Conservation (phyloP, 2,888 invertebrate genomes). For the Poecilobothrus nobilitatus region DNA sequence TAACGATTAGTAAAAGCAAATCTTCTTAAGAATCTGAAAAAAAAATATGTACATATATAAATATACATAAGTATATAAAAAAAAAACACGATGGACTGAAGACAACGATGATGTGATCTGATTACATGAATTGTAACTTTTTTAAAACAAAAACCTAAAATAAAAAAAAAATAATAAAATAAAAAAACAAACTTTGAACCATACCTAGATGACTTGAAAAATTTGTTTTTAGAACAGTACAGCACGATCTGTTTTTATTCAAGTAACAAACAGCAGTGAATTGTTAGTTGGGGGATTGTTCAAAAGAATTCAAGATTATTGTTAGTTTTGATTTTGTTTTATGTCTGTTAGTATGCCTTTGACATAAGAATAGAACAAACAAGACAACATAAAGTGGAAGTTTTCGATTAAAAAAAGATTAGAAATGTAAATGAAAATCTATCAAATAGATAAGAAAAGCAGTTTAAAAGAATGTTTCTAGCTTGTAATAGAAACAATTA, state of each 20-base stretch:
- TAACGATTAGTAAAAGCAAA: conserved; percentile 11
- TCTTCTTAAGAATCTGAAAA: conserved; percentile 9
- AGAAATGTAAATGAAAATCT: too few relatives aligned
- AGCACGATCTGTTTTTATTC: background rate
- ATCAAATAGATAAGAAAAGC: too few relatives aligned
- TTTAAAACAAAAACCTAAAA: too few relatives aligned
- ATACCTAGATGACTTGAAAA: background rate
- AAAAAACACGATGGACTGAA: background rate
- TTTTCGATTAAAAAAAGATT: too few relatives aligned
- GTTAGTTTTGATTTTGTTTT: too few relatives aligned
- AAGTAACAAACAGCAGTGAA: background rate
- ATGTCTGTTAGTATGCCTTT: too few relatives aligned
- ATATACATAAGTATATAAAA: background rate
- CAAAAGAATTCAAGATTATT: background rate
- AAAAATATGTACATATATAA: background rate
- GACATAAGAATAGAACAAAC: too few relatives aligned
- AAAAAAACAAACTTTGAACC: too few relatives aligned
- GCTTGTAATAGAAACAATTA: too few relatives aligned
- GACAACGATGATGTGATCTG: background rate
- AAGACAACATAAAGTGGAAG: too few relatives aligned
- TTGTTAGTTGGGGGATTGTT: background rate
- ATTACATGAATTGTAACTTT: conserved; percentile 6
- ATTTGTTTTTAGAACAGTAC: background rate
- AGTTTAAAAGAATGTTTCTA: too few relatives aligned
- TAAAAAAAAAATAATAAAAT: background rate